Evolutionary conservation across 2,888 invertebrate species (phyloP).

Genomic region (Drosophila setosimentum): DNA sequence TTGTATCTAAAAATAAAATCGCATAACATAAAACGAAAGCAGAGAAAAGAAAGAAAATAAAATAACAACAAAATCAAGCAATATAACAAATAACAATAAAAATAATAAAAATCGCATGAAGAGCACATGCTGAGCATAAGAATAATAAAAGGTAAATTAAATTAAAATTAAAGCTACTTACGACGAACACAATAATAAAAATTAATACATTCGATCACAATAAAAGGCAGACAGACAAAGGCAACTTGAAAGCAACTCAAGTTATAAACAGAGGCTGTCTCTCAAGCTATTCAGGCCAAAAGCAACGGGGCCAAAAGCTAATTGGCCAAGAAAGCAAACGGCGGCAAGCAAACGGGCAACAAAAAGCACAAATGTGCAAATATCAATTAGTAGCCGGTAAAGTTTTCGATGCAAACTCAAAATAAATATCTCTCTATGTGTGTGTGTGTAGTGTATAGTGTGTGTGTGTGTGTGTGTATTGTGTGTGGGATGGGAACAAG

Average conservation of each 20-base stretch:
- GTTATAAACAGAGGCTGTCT: conserved; percentile 2
- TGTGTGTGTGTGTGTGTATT: conserved; percentile 9
- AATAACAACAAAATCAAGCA: conserved; percentile 42
- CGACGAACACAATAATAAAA: conserved; percentile 36
- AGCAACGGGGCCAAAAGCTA: conserved; percentile 55
- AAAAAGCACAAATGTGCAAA: conserved; percentile 56
- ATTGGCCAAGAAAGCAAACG: conserved; percentile 64
- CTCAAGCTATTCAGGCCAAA: conserved; percentile 61
- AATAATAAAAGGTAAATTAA: conserved; percentile 41
- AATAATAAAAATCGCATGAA: conserved; percentile 16
- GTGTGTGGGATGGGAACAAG: conserved; percentile 40
- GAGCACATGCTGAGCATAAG: conserved; percentile 50
- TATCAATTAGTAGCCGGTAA: conserved; percentile 60
- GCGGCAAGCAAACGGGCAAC: conserved; percentile 41
- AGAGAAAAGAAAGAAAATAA: conserved; percentile 45
- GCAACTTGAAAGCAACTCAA: conserved; percentile 18
- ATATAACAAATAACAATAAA: conserved; percentile 41
- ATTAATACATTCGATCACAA: conserved; percentile 17
- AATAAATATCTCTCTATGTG: conserved; percentile 11
- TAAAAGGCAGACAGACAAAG: conserved; percentile 27
- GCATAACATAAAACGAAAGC: conserved; percentile 52
- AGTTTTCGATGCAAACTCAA: conserved; percentile 39
- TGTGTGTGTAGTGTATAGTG: background rate
- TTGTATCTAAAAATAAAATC: conserved; percentile 78
- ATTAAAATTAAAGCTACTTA: conserved; percentile 65